Evolutionary conservation across 2,797 vertebrate species (phyloP).

Genomic region (Mus spretus): DNA sequence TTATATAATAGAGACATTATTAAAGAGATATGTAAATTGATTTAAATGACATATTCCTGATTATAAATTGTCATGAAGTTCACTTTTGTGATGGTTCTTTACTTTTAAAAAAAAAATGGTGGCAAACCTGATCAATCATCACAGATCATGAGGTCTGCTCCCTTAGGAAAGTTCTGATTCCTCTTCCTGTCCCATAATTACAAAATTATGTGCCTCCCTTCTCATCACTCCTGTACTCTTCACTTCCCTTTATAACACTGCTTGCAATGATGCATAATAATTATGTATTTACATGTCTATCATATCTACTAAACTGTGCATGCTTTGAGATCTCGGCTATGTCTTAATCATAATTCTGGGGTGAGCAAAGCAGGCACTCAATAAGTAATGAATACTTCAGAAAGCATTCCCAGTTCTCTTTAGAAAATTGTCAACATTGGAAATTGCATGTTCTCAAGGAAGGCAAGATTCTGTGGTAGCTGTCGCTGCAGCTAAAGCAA

Average conservation of each 20-base stretch:
- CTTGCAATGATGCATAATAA: constrained; percentile 40
- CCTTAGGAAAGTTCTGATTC: background rate
- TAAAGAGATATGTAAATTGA: constrained; percentile 8
- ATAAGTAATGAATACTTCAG: constrained; percentile 69
- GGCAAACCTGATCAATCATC: background rate
- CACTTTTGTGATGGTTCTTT: constrained; percentile 30
- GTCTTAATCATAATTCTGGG: constrained; percentile 69
- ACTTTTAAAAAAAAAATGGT: background rate
- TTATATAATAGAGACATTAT: constrained; percentile 44
- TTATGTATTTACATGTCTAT: constrained; percentile 65
- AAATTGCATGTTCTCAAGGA: constrained; percentile 67
- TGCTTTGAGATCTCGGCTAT: constrained; percentile 17
- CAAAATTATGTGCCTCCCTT: background rate
- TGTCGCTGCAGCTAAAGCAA: background rate
- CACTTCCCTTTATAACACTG: constrained; percentile 18
- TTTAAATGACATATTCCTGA: constrained; percentile 46
- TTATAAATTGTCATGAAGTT: constrained; percentile 28
- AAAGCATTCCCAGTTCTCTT: constrained; percentile 54
- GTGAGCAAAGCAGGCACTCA: constrained; percentile 44
- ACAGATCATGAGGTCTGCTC: background rate
- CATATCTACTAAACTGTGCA: constrained; percentile 25
- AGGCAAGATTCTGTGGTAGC: constrained; percentile 35
- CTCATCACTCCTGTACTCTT: background rate
- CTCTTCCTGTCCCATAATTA: background rate
- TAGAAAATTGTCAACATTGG: constrained; percentile 63